A percentile compares a stretch with the other conserved stretches of the same genome.
Conservation (phyloP, 2,113 vertebrate genomes). For the Channa maculata region DNA sequence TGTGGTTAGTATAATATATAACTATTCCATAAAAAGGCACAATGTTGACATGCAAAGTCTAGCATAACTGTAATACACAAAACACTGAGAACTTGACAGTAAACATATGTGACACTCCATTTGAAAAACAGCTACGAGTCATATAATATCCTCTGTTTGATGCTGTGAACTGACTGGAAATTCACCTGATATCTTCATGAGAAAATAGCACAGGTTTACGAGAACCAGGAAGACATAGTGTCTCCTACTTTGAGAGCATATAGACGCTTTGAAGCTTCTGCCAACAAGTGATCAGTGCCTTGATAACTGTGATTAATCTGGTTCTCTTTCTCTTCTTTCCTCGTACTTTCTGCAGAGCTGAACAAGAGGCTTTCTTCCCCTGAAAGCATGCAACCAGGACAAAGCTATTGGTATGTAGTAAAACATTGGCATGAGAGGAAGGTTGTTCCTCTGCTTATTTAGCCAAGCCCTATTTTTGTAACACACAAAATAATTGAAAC, state of each 20-base stretch:
- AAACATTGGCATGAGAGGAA: too few relatives aligned
- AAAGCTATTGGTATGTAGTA: neutral
- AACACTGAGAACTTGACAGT: constrained; percentile 47
- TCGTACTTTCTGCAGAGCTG: constrained; percentile 55
- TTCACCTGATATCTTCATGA: constrained; percentile 29
- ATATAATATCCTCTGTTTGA: constrained; percentile 6
- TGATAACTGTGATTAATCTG: constrained; percentile 63
- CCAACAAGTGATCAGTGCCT: constrained; percentile 78
- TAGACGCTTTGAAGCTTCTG: constrained; percentile 77
- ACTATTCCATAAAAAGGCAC: constrained; percentile 33
- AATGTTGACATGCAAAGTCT: constrained; percentile 32
- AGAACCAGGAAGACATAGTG: neutral
- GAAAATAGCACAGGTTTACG: neutral
- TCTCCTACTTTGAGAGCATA: constrained; percentile 41
- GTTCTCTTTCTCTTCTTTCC: constrained; percentile 69
- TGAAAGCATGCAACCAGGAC: constrained; percentile 44
- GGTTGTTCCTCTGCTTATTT: too few relatives aligned
- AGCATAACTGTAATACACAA: constrained; percentile 14
- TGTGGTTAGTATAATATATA: constrained; percentile 52
- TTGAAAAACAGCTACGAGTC: neutral
- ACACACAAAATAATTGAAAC: too few relatives aligned
- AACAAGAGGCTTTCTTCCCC: constrained; percentile 65
- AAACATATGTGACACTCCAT: constrained; percentile 42
- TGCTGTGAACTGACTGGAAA: constrained; percentile 9
- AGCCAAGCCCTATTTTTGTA: too few relatives aligned